A percentile compares a stretch with the other conserved stretches of the same genome.
Evolutionary conservation across 92 coral and sea anemone species (phyloP).

Genomic region (Chrysogorgia sp.): DNA sequence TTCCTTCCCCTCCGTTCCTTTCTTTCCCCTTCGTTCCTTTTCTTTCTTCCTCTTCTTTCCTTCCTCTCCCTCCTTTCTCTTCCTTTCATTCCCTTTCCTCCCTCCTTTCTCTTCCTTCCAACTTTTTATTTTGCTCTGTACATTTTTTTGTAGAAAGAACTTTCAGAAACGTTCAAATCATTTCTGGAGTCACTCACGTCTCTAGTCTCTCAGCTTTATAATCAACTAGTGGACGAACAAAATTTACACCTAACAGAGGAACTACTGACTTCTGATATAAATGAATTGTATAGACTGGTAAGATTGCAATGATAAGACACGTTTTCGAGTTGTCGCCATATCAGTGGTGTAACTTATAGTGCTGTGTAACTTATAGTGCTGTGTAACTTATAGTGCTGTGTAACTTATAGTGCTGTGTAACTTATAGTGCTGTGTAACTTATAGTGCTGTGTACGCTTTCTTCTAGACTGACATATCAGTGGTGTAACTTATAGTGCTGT

Average conservation of each 20-base stretch:
- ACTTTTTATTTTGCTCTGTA: not conserved
- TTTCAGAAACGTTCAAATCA: slow-evolving; percentile 67
- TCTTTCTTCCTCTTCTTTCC: too few species aligned
- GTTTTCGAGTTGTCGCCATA: not conserved
- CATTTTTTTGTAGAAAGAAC: slow-evolving; percentile 61
- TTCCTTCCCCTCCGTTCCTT: not conserved
- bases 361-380: too few species aligned
- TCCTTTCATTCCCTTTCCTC: not conserved
- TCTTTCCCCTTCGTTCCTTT: too few species aligned
- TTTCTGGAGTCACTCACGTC: slow-evolving; percentile 69
- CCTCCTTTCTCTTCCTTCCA: not conserved
- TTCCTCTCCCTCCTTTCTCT: too few species aligned
- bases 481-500: too few species aligned
- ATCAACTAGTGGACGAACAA: slow-evolving; percentile 72
- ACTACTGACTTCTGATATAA: slow-evolving; percentile 67
- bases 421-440: too few species aligned
- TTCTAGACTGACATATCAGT: too few species aligned
- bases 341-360: too few species aligned
- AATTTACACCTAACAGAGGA: slow-evolving; percentile 68
- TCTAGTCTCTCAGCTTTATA: slow-evolving; percentile 55
- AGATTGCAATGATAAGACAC: not conserved
- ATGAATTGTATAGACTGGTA: slow-evolving; percentile 86
- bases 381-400: too few species aligned
- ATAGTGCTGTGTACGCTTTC: too few species aligned
- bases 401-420: too few species aligned